Evolutionary conservation across 92 coral and sea anemone species (phyloP).

Genomic region (Micromussa lordhowensis): DNA sequence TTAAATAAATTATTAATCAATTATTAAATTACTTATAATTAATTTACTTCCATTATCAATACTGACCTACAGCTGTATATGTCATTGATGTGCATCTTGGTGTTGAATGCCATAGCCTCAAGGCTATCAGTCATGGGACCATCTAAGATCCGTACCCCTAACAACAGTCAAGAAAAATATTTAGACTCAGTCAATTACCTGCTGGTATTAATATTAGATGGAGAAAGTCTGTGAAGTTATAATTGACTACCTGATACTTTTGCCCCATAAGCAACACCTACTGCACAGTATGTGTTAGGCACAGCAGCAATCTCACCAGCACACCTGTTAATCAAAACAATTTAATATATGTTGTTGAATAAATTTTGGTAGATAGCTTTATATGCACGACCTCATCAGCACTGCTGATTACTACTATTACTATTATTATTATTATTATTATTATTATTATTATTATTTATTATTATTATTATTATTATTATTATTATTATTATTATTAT

Average conservation of each 20-base stretch:
- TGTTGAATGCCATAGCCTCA: conserved; percentile 98
- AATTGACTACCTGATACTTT: conserved; percentile 86
- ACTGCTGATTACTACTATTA: no score
- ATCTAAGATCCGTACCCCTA: conserved; percentile 96
- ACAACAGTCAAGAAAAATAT: background rate
- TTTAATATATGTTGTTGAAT: no score
- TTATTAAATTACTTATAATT: background rate
- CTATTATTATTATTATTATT: no score
- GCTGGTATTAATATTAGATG: background rate
- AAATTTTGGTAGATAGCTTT: no score
- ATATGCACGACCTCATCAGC: no score
- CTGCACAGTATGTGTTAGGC: conserved; percentile 96
- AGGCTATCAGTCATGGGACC: conserved; percentile 99
- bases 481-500: no score
- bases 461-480: no score
- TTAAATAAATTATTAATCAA: no score
- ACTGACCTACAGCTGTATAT: conserved; percentile 97
- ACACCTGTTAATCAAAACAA: conserved; percentile 63
- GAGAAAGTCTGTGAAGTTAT: background rate
- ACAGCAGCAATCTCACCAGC: conserved; percentile 99
- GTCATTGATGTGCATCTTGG: conserved; percentile 84
- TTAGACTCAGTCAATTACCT: background rate
- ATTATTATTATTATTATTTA: no score
- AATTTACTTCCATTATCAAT: background rate
- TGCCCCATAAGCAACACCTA: conserved; percentile 97